A percentile compares a stretch with the other conserved stretches of the same genome.
Evolutionary conservation across 2,888 invertebrate genomes (phyloP).

Genomic region (Stictocephala bisonia): DNA sequence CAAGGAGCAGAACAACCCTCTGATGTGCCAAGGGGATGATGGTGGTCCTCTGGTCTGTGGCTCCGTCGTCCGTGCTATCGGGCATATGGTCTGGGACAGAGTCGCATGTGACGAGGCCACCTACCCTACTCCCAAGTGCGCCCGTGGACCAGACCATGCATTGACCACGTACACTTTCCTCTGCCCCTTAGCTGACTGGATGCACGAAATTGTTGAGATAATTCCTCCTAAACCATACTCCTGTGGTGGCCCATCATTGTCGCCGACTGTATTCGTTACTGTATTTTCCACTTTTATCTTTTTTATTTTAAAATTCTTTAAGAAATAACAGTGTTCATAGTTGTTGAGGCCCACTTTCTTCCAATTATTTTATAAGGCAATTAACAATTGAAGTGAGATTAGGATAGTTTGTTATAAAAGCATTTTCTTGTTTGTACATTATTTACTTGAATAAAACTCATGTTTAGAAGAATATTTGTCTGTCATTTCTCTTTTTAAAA

Average conservation of each 20-base stretch:
- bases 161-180: background rate
- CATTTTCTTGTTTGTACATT: too few species aligned
- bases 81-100: conserved; percentile 26
- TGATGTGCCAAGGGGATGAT: conserved; percentile 14
- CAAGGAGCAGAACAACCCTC: background rate
- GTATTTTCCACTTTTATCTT: too few species aligned
- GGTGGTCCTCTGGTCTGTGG: conserved; percentile 30
- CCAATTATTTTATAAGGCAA: too few species aligned
- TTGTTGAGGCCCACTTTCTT: too few species aligned
- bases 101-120: background rate
- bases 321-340: too few species aligned
- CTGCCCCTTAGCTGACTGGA: conserved; percentile 14
- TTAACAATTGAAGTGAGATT: too few species aligned
- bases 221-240: background rate
- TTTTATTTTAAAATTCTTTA: too few species aligned
- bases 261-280: too few species aligned
- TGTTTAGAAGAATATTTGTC: too few species aligned
- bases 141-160: background rate
- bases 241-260: background rate
- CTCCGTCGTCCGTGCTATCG: background rate
- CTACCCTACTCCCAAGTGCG: conserved; percentile 8
- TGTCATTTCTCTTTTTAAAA: too few species aligned
- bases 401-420: too few species aligned
- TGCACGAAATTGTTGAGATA: background rate
- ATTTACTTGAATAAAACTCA: too few species aligned